A percentile compares a stretch with the other conserved stretches of the same genome.
These are phyloP conservation scores for Microplitis demolitor DNA, from an alignment of 1,140 invertebrate genomes.

Conservation along the genomic window DNA sequence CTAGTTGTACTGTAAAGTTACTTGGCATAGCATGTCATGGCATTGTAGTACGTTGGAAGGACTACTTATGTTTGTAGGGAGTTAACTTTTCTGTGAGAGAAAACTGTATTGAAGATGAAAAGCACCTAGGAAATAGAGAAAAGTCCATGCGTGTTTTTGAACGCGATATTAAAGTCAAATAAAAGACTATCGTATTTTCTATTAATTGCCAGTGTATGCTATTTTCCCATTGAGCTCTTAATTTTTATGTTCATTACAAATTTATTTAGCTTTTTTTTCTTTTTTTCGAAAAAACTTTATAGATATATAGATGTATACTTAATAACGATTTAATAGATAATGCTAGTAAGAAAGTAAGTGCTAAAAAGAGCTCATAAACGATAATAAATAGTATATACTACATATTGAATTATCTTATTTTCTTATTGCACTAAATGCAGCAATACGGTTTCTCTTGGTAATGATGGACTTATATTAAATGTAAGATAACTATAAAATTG, in stretches of 20 bases:
- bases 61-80: conserved; percentile 35
- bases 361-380: too few relatives aligned
- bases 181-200: conserved; percentile 37
- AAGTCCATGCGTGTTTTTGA: conserved; percentile 1
- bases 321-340: too few relatives aligned
- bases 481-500: conserved; percentile 18
- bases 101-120: conserved; percentile 28
- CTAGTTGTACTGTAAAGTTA: conserved; percentile 43
- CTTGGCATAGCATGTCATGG: conserved; percentile 41
- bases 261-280: conserved; percentile 11
- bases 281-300: background rate
- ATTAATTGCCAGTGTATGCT: conserved; percentile 45
- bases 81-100: conserved; percentile 43
- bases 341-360: too few relatives aligned
- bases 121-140: conserved; percentile 28
- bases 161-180: conserved; percentile 13
- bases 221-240: conserved; percentile 16
- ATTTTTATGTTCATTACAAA: background rate
- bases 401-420: background rate
- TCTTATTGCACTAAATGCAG: background rate
- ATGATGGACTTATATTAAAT: conserved; percentile 37
- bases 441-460: conserved; percentile 26
- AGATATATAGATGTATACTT: too few relatives aligned
- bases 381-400: background rate
- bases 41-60: conserved; percentile 19